Evolutionary conservation across 2,888 invertebrate species (phyloP), one percentile per base, ranked within the genome.

Genomic region (Cryptus viduatorius): DNA sequence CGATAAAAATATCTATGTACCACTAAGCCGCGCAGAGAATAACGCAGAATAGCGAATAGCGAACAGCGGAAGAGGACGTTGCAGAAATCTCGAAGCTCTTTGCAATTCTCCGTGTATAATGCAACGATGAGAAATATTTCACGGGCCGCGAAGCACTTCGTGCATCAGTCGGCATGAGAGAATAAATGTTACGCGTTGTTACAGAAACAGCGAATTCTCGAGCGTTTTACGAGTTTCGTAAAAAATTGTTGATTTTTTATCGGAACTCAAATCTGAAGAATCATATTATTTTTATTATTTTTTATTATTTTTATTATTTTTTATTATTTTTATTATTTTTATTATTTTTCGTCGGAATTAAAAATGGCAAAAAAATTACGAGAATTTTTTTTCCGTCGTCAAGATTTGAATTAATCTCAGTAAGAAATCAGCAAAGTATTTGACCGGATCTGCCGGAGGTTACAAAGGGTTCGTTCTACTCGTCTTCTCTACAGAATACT

Each of bases 401-500:
- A 0, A 12, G 12, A 12, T 37, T 59, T 59, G 42, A 56, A 72
- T 16, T 65, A 64, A n/a, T 56, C 50, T 71, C 12, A 29, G 61
- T 61, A 4, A 14, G 12, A 29, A 24, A 19, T 71, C 12, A 29
- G 61, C 50, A 4, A 14, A 16, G 44, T 42, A 19, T 56, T 29
- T 12, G 48, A 46, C 37, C 61, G 61, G 48, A 78, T 61, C 59
- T 59, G 12, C 42, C 10, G 44, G 46, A 29, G 10, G 3, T 71
- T 65, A 72, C 79, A 79, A 79, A 79, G 79, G 71, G 53, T 46
- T 79, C 65, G 64, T 79, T 79, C 72, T 72, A 79, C 79, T 79
- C 72, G 1, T 64, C 72, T 14, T 31, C 16, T 31, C 24, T 56
- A 53, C n/a, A n/a, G n/a, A 31, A 46, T 19, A 14, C 64, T 48